Evolutionary conservation across 1,140 invertebrate species (phyloP).

Genomic region (Drosophila yakuba): DNA sequence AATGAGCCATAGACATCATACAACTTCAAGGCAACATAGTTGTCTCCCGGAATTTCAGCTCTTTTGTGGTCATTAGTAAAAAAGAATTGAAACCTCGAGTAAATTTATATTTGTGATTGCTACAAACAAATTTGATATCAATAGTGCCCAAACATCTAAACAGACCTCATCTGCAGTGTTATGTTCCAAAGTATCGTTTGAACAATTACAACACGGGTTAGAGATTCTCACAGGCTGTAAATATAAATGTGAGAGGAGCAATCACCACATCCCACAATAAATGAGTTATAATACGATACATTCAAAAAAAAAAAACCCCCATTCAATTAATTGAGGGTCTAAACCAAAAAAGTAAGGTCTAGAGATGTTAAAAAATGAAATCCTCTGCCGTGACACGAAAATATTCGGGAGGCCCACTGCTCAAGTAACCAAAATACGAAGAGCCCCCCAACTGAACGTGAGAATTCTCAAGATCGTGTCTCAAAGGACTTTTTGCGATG

Average conservation of each 20-base stretch:
- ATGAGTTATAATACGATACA: constrained; percentile 34
- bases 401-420: background rate
- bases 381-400: constrained; percentile 34
- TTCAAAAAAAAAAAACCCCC: constrained; percentile 23
- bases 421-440: constrained; percentile 2
- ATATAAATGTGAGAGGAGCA: constrained; percentile 19
- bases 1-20: too few relatives aligned
- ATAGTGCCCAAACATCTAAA: background rate
- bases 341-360: constrained; percentile 13
- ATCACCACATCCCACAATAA: constrained; percentile 21
- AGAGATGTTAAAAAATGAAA: constrained; percentile 25
- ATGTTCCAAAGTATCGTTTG: background rate
- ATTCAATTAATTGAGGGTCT: constrained; percentile 33
- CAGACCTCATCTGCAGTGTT: background rate
- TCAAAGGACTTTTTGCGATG: constrained; percentile 14
- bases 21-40: too few relatives aligned
- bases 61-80: background rate
- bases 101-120: background rate
- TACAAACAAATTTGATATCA: background rate
- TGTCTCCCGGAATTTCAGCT: too few relatives aligned
- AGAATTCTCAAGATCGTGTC: constrained; percentile 20
- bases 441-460: constrained; percentile 11
- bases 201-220: constrained; percentile 7
- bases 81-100: background rate
- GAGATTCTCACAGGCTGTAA: background rate